A percentile compares a stretch with the other conserved stretches of the same genome.
Conservation (phyloP, 2,888 invertebrate genomes). For the Drosophila imparisetae region DNA sequence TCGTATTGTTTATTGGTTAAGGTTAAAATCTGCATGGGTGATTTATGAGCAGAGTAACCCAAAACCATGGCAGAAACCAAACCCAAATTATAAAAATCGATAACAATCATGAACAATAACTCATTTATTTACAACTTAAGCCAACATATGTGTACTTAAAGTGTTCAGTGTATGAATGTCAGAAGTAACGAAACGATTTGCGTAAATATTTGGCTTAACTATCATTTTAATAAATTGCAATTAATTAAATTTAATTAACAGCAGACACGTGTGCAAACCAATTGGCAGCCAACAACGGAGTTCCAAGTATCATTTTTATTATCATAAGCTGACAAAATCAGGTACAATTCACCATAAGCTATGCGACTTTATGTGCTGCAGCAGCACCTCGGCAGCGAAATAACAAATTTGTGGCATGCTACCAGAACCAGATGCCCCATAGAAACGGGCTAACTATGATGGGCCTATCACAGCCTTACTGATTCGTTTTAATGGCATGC, state of each 20-base stretch:
- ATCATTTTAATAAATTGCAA: constrained; percentile 76
- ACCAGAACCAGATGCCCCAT: constrained; percentile 23
- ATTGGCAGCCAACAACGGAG: constrained; percentile 35
- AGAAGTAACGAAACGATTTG: constrained; percentile 7
- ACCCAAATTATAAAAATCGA: constrained; percentile 37
- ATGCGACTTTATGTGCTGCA: constrained; percentile 66
- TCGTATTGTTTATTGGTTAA: background rate
- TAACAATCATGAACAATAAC: constrained; percentile 40
- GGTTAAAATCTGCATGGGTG: background rate
- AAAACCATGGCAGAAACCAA: constrained; percentile 34
- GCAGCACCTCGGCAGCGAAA: constrained; percentile 44
- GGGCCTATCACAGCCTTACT: constrained; percentile 46
- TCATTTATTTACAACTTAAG: constrained; percentile 33
- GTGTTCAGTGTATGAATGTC: constrained; percentile 36
- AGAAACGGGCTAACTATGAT: constrained; percentile 19
- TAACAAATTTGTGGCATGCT: constrained; percentile 72
- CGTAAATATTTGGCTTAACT: constrained; percentile 44
- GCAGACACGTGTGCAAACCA: constrained; percentile 50
- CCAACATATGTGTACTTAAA: constrained; percentile 11
- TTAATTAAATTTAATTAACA: constrained; percentile 79
- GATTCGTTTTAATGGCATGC: constrained; percentile 57
- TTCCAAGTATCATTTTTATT: constrained; percentile 72
- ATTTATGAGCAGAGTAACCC: constrained; percentile 38
- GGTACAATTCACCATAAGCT: constrained; percentile 75
- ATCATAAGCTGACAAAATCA: constrained; percentile 80